Base-by-base conservation (phyloP, 92 coral and sea anemone species). In the Phenganax stokvisi region DNA sequence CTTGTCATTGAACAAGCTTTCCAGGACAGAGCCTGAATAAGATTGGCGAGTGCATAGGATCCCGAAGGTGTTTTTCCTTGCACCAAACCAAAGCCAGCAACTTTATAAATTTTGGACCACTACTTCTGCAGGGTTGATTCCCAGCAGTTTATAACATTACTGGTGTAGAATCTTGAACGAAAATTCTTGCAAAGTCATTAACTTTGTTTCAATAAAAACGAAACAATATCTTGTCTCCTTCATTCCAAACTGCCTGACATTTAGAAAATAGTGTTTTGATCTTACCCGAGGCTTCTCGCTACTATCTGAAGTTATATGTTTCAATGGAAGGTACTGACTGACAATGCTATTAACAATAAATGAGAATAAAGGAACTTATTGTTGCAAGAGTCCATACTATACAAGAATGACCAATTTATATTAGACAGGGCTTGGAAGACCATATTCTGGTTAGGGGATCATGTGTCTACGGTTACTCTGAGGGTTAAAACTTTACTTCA, bases 211-310 rank as follows among this genome's bases (percentile, higher is more conserved):
- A 6, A 64, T 54, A 54, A 51, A 10, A 75, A 31, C 56, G 57
- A 56, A 53, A 2, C 61, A 63, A 12, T 29, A 37, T 54, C 13
- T 54, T 10, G 61, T 56, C 63, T 76, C 80, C 80, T 8, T 51
- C 15, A 15, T 56, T 56, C 60, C 60, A 9, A 56, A 15, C 60
- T 56, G 60, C 60, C 15, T 56, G 60, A 15, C 60, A 56, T 15
- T 56, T 9, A 9, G 15, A 9, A 9, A 56, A 9, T 9, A 9
- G 15, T 9, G 10, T 56, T 56, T 15, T 56, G 25, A 20, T 63
- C 8, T 81, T 67, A 81, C 69, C 78, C 66, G 69, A 9, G 69
- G 78, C 55, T 81, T 81, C 65, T 80, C 83, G 56, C 74, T 51
- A 57, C 44, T 57, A 17, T 80, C 60, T 13, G 75, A 53, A 31